phyloP scores from a whole-genome alignment of 2,113 vertebrate species.

The Thinocorus orbignyianus region DNA sequence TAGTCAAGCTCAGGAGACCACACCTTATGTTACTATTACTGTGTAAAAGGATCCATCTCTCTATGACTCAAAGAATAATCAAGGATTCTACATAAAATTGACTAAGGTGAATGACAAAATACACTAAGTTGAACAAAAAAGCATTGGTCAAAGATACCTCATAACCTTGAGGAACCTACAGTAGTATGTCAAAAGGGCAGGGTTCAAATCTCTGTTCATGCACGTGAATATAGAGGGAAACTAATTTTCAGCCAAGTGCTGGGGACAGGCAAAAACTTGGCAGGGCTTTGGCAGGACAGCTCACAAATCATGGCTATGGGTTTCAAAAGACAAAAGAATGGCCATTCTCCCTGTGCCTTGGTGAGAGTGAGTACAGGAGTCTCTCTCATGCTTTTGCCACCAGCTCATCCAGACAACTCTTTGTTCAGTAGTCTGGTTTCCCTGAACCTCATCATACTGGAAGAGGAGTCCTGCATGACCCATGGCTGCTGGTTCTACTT shows the following conservation, averaged over 20 bases:
- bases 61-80: not conserved
- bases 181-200: not conserved
- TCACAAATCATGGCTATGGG: not conserved
- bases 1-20: not conserved
- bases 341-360: not conserved
- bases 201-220: not conserved
- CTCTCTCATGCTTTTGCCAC: not conserved
- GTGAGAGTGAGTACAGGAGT: not conserved
- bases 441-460: not conserved
- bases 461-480: not conserved
- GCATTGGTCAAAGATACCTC: not conserved
- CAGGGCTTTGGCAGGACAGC: not conserved
- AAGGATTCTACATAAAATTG: not conserved
- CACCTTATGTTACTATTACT: not conserved
- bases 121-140: not conserved
- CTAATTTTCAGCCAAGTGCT: not conserved
- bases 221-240: not conserved
- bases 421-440: not conserved
- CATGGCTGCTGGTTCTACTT: accelerated
- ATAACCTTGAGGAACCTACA: not conserved
- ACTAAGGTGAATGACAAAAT: not conserved
- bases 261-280: not conserved
- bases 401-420: not conserved
- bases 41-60: not conserved
- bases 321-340: not conserved